Base-by-base conservation (phyloP, 2,888 invertebrate species). In the Theristus sp. region DNA sequence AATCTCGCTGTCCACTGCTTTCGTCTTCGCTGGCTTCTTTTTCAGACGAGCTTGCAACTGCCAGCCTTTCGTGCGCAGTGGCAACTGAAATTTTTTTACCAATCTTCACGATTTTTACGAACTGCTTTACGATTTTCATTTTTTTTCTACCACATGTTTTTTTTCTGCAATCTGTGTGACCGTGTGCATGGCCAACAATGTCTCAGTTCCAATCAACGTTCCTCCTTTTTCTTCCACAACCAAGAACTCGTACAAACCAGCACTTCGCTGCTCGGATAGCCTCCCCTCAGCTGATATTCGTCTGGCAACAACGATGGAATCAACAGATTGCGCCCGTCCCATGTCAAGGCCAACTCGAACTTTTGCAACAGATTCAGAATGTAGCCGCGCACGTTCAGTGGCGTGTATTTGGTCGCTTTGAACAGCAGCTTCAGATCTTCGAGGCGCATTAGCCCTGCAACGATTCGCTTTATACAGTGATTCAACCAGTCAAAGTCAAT, bases 261-360 rank as follows among this genome's bases (percentile, higher is more conserved):
- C 38, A 76, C 74, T 62, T 75, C 75, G 47, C 72, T 70, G 2
- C 72, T 73, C 17, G 74, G 72, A 61, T 71, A 69, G 55, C 70
- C 71, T 17, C 70, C 65, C 25, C 72, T 57, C 61, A 83, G 77
- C 65, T 84, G 83, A 67, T 86, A 86, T 69, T 84, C 84, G 0
- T 83, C 82, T 0, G 96, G 94, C 22, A 98, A 79, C 30, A 96
- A 79, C 0, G 91, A 90, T 13, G 96, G 94, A 62, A 98, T 87
- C 62, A 98, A 77, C 1, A 91, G 76, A 24, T 89, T 86, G 27
- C 91, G 78, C 24, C 86, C 85, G 74, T 96, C 94, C 89, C 93
- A 96, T 28, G 90, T 88, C 60, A 98, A 78, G 0, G 94, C 96
- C 60, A 98, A 85, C 77, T 96, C 96, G 76, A 94, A 96, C 79